Evolutionary conservation across 2,113 vertebrate species (phyloP), one percentile per base, ranked within the genome.

Genomic region (Notarius quadriscutis): DNA sequence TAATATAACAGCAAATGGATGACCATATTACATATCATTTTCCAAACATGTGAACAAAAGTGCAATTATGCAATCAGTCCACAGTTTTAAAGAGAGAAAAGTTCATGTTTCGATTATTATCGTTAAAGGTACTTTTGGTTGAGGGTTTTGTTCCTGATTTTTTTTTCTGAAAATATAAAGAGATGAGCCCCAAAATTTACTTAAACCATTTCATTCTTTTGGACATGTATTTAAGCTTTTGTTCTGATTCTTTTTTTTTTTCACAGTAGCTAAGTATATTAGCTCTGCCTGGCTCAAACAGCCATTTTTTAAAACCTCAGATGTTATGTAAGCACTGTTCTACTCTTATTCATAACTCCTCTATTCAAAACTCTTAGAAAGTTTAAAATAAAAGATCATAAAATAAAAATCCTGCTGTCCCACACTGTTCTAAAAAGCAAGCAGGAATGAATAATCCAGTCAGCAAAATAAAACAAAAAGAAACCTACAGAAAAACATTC

Each of bases 361-460:
- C 81, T 65, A 55, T 78, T 84, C 63, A 84, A 69, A 83, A 65
- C 58, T 80, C 81, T 65, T 55, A 80, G 84, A 84, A 84, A 88
- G 77, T 79, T 74, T 51, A n/a, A 67, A 41, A 41, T 41, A 41
- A 41, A 41, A 41, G 50, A 85, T 87, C 88, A 85, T 69, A 83
- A 89, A 67, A 72, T 77, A 85, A 88, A 83, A 80, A 67, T 81
- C 77, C 62, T 65, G 79, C 25, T 7, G 63, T 86, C 74, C 80
- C 57, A 86, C 74, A 69, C 53, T 75, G 86, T 84, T 34, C 60
- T 81, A 34, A 87, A 85, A 84, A 86, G 75, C 85, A 41, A 57
- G 77, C 12, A 80, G 78, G 71, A 67, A 67, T 90, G 84, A 88
- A 90, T 90, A 87, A 88, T 84, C 67, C 85, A 90, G 81, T 72